These are phyloP conservation scores for Cynocephalus volans DNA, from an alignment of 2,113 vertebrate species.

Conservation along the genomic window DNA sequence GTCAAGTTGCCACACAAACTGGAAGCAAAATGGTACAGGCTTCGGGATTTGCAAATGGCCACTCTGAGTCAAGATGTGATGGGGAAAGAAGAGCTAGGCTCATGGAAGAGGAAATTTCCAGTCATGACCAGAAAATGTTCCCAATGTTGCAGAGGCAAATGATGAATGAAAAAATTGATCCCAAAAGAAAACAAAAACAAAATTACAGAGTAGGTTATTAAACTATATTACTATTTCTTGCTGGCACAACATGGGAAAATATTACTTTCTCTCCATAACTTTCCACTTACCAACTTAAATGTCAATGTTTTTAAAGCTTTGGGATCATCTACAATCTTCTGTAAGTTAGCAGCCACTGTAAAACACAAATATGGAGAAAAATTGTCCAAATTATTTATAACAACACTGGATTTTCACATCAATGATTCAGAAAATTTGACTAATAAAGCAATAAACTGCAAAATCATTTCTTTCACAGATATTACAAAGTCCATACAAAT, in stretches of 20 bases:
- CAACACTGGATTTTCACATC: slow-evolving; percentile 67
- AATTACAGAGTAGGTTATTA: neutral
- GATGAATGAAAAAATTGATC: neutral
- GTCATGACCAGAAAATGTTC: slow-evolving; percentile 30
- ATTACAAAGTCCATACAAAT: slow-evolving; percentile 66
- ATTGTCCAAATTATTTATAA: slow-evolving; percentile 69
- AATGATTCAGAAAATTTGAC: slow-evolving; percentile 73
- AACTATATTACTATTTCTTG: neutral
- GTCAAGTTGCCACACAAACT: neutral
- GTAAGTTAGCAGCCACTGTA: slow-evolving; percentile 99
- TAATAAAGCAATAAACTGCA: slow-evolving; percentile 70
- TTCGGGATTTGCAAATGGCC: neutral
- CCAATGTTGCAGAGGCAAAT: slow-evolving; percentile 35
- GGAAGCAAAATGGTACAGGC: neutral
- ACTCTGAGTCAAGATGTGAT: neutral
- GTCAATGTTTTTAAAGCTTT: slow-evolving; percentile 98
- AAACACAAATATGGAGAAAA: slow-evolving; percentile 85
- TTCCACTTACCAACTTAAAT: slow-evolving; percentile 98
- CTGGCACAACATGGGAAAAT: neutral
- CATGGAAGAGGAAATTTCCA: neutral
- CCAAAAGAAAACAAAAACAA: slow-evolving; percentile 33
- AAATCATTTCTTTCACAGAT: slow-evolving; percentile 75
- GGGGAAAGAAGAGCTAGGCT: neutral
- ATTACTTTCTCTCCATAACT: slow-evolving; percentile 16
- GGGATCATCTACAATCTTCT: slow-evolving; percentile 99